phyloP scores from a whole-genome alignment of 2,888 invertebrate species.

The Bembecia ichneumoniformis region DNA sequence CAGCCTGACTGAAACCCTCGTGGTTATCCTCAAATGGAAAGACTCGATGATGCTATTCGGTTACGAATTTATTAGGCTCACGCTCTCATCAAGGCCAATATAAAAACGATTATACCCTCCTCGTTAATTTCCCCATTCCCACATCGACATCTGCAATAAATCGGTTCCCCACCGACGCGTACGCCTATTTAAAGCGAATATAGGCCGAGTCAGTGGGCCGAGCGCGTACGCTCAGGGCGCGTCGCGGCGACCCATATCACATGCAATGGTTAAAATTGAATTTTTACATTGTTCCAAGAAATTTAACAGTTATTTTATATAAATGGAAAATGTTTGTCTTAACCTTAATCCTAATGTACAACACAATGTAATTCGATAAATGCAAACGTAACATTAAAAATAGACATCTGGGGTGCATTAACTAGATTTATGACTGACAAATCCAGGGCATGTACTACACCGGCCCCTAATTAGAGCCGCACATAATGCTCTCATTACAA shows the following conservation, averaged over 20 bases:
- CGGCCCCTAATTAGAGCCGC: neutral
- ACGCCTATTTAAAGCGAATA: slow-evolving; percentile 40
- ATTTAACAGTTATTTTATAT: neutral
- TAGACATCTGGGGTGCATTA: neutral
- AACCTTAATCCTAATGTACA: too few species aligned
- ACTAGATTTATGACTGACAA: neutral
- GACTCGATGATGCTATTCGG: too few species aligned
- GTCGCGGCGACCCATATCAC: too few species aligned
- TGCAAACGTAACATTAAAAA: neutral
- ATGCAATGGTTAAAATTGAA: too few species aligned
- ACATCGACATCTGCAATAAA: slow-evolving; percentile 29
- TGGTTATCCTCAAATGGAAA: too few species aligned
- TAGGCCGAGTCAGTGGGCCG: slow-evolving; percentile 53
- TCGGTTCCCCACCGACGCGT: slow-evolving; percentile 19
- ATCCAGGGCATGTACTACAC: neutral
- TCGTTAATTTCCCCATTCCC: slow-evolving; percentile 14
- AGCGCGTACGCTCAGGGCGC: slow-evolving; percentile 7
- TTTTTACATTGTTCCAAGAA: neutral
- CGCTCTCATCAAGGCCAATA: too few species aligned
- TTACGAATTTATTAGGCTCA: too few species aligned
- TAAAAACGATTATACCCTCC: neutral
- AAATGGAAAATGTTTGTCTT: neutral
- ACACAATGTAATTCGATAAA: neutral
- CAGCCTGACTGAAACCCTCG: too few species aligned
- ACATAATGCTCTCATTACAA: too few species aligned